phyloP scores from a whole-genome alignment of 2,797 vertebrate genomes.

The Pseudocheirus occidentalis region DNA sequence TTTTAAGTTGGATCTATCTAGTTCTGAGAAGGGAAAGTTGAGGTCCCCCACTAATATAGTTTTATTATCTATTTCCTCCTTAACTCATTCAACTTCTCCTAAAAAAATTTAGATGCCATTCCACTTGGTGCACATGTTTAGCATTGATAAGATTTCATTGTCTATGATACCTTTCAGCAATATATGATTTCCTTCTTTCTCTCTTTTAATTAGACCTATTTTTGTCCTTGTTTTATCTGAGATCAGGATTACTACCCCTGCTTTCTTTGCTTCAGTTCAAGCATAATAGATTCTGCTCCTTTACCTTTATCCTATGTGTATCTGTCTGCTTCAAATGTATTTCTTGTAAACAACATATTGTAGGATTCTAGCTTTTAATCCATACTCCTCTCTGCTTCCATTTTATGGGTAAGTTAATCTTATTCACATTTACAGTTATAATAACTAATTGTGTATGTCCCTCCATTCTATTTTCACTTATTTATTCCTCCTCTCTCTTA shows the following conservation, averaged over 20 bases:
- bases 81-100: not conserved
- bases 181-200: not conserved
- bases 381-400: not conserved
- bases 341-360: not conserved
- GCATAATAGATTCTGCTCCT: too few species aligned
- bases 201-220: not conserved
- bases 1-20: not conserved
- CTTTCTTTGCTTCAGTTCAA: not conserved
- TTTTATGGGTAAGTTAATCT: not conserved
- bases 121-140: not conserved
- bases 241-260: not conserved
- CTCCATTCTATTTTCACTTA: not conserved
- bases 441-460: not conserved
- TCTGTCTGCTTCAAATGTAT: not conserved
- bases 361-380: not conserved
- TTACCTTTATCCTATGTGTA: not conserved
- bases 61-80: not conserved
- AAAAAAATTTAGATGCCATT: not conserved
- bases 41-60: not conserved
- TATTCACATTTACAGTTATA: not conserved
- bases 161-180: not conserved
- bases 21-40: not conserved
- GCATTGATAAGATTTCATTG: not conserved
- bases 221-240: not conserved
- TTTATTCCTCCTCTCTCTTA: not conserved